phyloP scores from a whole-genome alignment of 2,888 invertebrate species.

The Stenurella melanura region DNA sequence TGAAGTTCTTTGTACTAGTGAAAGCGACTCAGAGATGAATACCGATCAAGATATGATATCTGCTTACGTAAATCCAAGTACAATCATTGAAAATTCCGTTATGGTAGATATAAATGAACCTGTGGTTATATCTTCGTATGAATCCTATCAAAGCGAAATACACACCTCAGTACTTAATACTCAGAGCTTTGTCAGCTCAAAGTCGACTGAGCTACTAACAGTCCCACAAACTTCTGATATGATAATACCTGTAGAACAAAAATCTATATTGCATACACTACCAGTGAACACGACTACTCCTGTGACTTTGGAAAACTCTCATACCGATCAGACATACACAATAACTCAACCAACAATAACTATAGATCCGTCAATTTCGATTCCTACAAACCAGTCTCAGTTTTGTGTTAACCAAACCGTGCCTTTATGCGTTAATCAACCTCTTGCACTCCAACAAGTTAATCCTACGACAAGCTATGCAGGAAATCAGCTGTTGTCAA shows the following conservation, averaged over 20 bases:
- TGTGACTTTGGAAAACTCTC: conserved; percentile 51
- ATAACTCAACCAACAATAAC: conserved; percentile 55
- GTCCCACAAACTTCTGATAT: conserved; percentile 59
- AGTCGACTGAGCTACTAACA: conserved; percentile 64
- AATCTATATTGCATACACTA: conserved; percentile 57
- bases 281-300: conserved; percentile 55
- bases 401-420: conserved; percentile 65
- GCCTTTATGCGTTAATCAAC: conserved; percentile 65
- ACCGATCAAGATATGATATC: conserved; percentile 53
- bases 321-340: conserved; percentile 54
- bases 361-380: conserved; percentile 54
- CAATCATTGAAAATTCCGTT: conserved; percentile 51
- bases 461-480: conserved; percentile 49
- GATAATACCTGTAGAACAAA: conserved; percentile 55
- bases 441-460: conserved; percentile 55
- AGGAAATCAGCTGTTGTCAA: conserved; percentile 51
- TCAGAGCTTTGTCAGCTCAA: conserved; percentile 66
- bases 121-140: conserved; percentile 67
- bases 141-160: conserved; percentile 70
- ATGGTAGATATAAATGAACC: conserved; percentile 60
- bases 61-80: conserved; percentile 44
- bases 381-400: conserved; percentile 55
- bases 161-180: conserved; percentile 69
- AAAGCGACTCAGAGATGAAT: conserved; percentile 83
- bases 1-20: conserved; percentile 86